Conservation (phyloP, 2,797 vertebrate species). For the Neopelma chrysocephalum region DNA sequence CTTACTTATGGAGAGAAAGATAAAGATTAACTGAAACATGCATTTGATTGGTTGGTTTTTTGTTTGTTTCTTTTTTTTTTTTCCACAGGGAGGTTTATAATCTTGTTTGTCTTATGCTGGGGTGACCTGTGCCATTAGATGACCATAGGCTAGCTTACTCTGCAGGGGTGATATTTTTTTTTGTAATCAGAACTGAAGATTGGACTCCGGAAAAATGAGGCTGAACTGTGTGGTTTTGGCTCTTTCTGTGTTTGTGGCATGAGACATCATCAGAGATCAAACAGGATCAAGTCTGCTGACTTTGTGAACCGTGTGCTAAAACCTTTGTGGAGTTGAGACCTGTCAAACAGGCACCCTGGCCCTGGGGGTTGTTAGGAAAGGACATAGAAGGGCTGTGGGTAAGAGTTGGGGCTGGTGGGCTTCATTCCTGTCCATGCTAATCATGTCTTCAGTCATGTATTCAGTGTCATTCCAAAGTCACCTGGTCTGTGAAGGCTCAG, state of each 20-base stretch:
- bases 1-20: constrained; percentile 66
- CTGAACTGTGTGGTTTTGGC: not conserved
- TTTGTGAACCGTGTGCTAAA: not conserved
- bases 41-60: constrained; percentile 1
- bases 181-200: not conserved
- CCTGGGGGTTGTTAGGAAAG: not conserved
- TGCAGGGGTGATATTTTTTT: not conserved
- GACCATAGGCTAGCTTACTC: not conserved
- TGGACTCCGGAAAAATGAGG: not conserved
- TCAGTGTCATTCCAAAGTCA: not conserved
- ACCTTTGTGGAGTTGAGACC: not conserved
- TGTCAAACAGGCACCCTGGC: not conserved
- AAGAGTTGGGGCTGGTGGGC: not conserved
- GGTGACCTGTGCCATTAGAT: not conserved
- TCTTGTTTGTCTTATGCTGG: constrained; percentile 3
- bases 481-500: not conserved
- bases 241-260: not conserved
- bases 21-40: constrained; percentile 68
- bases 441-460: not conserved
- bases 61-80: not conserved
- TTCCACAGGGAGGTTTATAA: not conserved
- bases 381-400: not conserved
- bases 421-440: not conserved
- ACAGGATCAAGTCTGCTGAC: not conserved
- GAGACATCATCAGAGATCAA: not conserved